Conservation (phyloP, 2,113 vertebrate genomes). For the Scalopus aquaticus region DNA sequence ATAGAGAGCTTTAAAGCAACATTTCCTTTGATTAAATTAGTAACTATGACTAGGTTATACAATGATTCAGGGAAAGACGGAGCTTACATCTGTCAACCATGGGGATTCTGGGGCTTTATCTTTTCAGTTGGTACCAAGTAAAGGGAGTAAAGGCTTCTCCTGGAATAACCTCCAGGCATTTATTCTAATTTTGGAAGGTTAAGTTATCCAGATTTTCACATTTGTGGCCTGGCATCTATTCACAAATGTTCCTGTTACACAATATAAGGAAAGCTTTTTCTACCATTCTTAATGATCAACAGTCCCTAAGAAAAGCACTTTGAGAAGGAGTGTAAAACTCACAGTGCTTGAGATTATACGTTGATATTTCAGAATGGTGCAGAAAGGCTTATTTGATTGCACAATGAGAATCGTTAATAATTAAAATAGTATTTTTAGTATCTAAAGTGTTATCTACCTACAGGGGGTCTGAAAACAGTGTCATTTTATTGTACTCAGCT, state of each 20-base stretch:
- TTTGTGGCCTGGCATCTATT: background rate
- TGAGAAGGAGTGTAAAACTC: background rate
- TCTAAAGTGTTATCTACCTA: background rate
- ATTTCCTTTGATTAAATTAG: conserved; percentile 83
- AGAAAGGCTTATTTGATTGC: background rate
- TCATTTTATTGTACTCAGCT: background rate
- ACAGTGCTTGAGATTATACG: background rate
- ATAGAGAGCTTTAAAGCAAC: conserved; percentile 78
- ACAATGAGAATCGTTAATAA: background rate
- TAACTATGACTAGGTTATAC: conserved; percentile 85
- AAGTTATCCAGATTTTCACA: conserved; percentile 70
- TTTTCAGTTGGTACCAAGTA: conserved; percentile 85
- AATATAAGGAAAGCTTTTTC: background rate
- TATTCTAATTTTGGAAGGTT: conserved; percentile 86
- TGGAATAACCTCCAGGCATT: conserved; percentile 82
- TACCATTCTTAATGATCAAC: background rate
- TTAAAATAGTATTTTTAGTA: background rate
- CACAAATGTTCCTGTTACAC: background rate
- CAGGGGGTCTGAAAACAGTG: background rate
- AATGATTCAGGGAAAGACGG: conserved; percentile 83
- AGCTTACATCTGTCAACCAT: conserved; percentile 81
- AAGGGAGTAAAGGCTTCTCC: conserved; percentile 82
- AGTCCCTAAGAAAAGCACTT: background rate
- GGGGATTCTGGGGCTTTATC: conserved; percentile 83
- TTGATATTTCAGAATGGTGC: background rate